These are phyloP conservation scores for Limnephilus lunatus DNA, from an alignment of 2,888 invertebrate species.

Conservation along the genomic window DNA sequence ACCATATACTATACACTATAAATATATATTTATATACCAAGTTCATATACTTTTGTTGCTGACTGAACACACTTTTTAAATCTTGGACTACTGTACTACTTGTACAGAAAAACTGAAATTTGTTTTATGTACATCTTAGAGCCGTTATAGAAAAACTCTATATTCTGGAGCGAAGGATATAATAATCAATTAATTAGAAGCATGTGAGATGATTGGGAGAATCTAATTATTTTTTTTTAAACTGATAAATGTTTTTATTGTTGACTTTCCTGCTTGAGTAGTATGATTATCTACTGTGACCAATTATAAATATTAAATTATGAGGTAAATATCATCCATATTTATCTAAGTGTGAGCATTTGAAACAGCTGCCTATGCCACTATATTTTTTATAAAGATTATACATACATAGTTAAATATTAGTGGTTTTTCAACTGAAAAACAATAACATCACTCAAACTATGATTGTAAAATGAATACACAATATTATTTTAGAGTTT, in stretches of 20 bases:
- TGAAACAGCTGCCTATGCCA: neutral
- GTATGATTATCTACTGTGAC: neutral
- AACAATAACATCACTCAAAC: neutral
- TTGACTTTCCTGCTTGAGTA: neutral
- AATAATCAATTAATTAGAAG: neutral
- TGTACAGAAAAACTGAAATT: neutral
- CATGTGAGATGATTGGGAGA: neutral
- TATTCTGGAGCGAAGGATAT: neutral
- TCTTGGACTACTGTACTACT: neutral
- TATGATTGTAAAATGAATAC: constrained; percentile 10
- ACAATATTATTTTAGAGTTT: no score
- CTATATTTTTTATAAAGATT: neutral
- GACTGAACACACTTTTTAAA: neutral
- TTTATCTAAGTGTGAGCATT: neutral
- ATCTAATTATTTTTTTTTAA: neutral
- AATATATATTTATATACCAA: neutral
- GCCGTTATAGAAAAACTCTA: neutral
- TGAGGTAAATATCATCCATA: neutral
- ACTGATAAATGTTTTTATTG: neutral
- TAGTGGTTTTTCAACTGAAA: constrained; percentile 5
- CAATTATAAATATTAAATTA: neutral
- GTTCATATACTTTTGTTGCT: neutral
- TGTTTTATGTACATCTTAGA: neutral
- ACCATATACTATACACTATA: neutral
- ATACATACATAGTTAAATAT: neutral